Percentiles rank a stretch among this genome's conserved stretches.
Conservation (phyloP, 2,888 invertebrate species). For the Portevinia maculata region DNA sequence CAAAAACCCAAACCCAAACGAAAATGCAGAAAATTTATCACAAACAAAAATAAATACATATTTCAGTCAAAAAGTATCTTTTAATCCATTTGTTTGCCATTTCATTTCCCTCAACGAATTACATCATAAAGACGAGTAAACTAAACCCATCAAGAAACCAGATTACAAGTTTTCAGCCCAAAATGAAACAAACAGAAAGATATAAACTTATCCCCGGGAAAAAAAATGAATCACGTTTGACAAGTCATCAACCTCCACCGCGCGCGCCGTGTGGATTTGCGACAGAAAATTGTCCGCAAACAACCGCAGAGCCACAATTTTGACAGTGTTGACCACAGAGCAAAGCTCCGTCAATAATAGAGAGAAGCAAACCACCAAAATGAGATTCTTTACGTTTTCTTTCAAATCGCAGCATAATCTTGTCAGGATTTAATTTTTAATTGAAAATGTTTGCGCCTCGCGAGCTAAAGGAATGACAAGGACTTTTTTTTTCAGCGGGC, state of each 20-base stretch:
- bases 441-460: constrained; percentile 6
- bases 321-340: constrained; percentile 19
- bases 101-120: constrained; percentile 16
- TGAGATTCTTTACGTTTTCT: background rate
- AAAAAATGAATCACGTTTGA: background rate
- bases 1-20: background rate
- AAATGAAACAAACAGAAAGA: background rate
- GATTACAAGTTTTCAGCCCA: constrained; percentile 19
- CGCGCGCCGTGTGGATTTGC: background rate
- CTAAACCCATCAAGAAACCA: constrained; percentile 7
- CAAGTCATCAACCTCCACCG: background rate
- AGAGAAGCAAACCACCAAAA: background rate
- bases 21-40: background rate
- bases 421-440: constrained; percentile 30
- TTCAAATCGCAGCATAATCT: constrained; percentile 36
- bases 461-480: background rate
- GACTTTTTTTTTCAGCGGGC: background rate
- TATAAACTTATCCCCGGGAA: no score
- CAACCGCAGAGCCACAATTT: constrained; percentile 35
- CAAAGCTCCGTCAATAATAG: background rate
- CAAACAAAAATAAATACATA: background rate
- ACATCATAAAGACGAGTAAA: constrained; percentile 18
- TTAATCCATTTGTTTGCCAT: constrained; percentile 32
- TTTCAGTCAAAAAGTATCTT: constrained; percentile 16
- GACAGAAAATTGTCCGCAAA: constrained; percentile 24